Base-by-base conservation (phyloP, 2,888 invertebrate species). In the Lissocephala sabroskyi region DNA sequence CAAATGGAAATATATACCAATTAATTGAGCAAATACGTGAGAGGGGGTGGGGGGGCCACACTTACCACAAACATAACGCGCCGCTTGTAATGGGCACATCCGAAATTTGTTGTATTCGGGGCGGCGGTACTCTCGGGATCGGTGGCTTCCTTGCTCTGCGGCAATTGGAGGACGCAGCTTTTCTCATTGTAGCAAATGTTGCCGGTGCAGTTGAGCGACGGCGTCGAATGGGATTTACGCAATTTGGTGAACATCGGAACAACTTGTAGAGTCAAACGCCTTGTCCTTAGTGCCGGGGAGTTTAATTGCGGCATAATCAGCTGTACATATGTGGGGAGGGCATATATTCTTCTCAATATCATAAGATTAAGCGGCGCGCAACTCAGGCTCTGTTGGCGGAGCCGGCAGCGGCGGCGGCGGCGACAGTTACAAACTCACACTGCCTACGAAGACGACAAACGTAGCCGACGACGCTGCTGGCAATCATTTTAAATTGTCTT, bases 1-100 rank as follows among this genome's bases (percentile, higher is more conserved):
- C 23, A 23, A 23, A 7, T 23, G 7, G 23, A n/a, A n/a, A n/a
- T n/a, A n/a, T n/a, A n/a, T n/a, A n/a, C n/a, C n/a, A n/a, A 7
- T 23, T 23, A 23, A 7, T 23, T 23, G 3, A 5, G 23, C 7
- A 7, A 5, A 7, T 23, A 23, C 7, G 3, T 23, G 7, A 23
- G 23, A 23, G 23, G 3, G 7, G 7, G 7, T 23, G 4, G 3
- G 23, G 7, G 3, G 3, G 7, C 23, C 23, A 7, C 23, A 86
- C 91, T 89, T 86, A 94, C 94, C 86, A 94, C 92, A 85, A 94
- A 92, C 86, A 93, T 93, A 41, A 93, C 93, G 82, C 92, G 90
- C 75, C 94, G 87, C 82, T 92, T 92, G 81, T 94, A 94, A 86
- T 94, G 94, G 65, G 90, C 89, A 85, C 94, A 94, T 50, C 94